phyloP scores from a whole-genome alignment of 2,797 vertebrate species.

The Falco biarmicus region DNA sequence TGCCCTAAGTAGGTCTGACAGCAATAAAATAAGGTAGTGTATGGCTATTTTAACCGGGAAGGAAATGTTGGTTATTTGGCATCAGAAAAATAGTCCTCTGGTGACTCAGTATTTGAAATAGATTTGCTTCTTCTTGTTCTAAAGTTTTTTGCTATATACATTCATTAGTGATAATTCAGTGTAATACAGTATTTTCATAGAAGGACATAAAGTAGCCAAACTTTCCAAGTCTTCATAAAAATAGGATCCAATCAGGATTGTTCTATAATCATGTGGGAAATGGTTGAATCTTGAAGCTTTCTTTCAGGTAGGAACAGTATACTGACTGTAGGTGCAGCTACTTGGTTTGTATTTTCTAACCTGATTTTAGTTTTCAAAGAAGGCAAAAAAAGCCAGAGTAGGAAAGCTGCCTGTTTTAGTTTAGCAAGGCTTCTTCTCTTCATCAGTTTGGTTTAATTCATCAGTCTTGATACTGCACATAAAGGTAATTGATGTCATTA shows the following conservation, averaged over 20 bases:
- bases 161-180: not conserved
- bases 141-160: not conserved
- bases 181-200: not conserved
- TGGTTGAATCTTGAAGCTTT: not conserved
- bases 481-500: not conserved
- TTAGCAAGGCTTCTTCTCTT: not conserved
- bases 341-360: not conserved
- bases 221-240: not conserved
- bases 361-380: not conserved
- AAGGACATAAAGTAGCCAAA: not conserved
- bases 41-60: not conserved
- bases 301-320: not conserved
- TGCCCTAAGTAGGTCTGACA: not conserved
- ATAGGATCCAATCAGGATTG: not conserved
- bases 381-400: not conserved
- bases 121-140: not conserved
- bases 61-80: not conserved
- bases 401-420: not conserved
- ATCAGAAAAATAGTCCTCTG: not conserved
- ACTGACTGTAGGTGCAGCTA: not conserved
- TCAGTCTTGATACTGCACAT: not conserved
- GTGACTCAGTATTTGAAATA: not conserved
- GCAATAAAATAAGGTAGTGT: not conserved
- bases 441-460: not conserved
- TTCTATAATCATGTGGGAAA: not conserved